A percentile compares a stretch with the other conserved stretches of the same genome.
Evolutionary conservation across 2,113 vertebrate genomes (phyloP).

Genomic region (Bufo gargarizans): DNA sequence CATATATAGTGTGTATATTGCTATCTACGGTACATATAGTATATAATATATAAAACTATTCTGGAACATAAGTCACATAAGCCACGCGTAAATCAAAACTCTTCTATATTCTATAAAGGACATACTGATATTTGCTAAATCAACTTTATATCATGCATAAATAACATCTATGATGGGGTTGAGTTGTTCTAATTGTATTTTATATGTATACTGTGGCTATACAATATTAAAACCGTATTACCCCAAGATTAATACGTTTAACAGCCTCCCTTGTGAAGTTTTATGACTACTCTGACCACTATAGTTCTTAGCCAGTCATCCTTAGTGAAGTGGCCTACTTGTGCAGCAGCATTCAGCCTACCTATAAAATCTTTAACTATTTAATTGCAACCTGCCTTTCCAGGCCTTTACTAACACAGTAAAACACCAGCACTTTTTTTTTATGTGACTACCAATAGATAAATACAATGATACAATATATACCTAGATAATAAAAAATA

Average conservation of each 20-base stretch:
- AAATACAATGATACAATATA: neutral
- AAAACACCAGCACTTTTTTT: neutral
- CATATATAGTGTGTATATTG: neutral
- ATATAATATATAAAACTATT: neutral
- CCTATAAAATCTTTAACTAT: slow-evolving; percentile 46
- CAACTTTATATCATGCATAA: neutral
- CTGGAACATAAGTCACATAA: neutral
- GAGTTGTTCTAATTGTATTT: slow-evolving; percentile 35
- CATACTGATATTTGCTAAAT: neutral
- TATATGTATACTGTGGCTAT: slow-evolving; percentile 71
- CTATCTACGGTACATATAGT: neutral
- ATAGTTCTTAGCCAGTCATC: slow-evolving; percentile 33
- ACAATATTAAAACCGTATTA: slow-evolving; percentile 66
- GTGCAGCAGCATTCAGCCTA: slow-evolving; percentile 6
- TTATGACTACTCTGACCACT: slow-evolving; percentile 61
- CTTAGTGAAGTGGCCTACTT: slow-evolving; percentile 40
- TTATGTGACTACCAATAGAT: neutral
- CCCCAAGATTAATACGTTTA: slow-evolving; percentile 62
- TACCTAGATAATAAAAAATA: neutral
- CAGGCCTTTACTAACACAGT: slow-evolving; percentile 14
- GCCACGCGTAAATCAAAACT: neutral
- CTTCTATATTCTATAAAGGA: neutral
- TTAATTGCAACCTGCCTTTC: slow-evolving; percentile 12
- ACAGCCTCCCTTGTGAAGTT: slow-evolving; percentile 61
- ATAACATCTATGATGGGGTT: neutral